Evolutionary conservation across 2,113 vertebrate species (phyloP).

Genomic region (Procavia capensis): DNA sequence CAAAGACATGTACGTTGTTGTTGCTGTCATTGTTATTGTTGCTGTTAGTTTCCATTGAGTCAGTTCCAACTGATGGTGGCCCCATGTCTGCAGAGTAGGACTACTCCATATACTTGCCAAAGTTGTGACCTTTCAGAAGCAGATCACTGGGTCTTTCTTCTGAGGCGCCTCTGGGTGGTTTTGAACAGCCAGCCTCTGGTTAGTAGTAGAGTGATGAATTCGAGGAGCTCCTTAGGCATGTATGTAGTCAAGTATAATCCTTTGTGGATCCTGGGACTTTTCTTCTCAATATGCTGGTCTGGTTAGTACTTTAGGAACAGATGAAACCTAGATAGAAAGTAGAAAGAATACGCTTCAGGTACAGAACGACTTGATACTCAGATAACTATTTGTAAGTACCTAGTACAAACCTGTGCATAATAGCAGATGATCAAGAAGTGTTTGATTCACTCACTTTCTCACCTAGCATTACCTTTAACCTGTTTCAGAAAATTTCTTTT

Average conservation of each 20-base stretch:
- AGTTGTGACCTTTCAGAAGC: too few species aligned
- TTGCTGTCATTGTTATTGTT: too few species aligned
- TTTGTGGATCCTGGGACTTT: neutral
- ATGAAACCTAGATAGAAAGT: neutral
- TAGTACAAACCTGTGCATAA: neutral
- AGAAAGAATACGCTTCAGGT: neutral
- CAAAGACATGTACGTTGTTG: too few species aligned
- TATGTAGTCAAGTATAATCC: neutral
- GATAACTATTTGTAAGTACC: neutral
- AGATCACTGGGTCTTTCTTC: too few species aligned
- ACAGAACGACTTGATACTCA: neutral
- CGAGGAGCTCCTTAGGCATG: too few species aligned
- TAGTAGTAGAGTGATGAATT: too few species aligned
- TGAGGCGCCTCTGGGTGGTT: too few species aligned
- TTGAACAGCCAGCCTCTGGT: too few species aligned
- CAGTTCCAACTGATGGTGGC: too few species aligned
- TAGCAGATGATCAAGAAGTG: neutral
- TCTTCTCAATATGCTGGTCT: neutral
- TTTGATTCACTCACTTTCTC: neutral
- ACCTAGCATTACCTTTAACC: neutral
- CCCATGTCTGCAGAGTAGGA: too few species aligned
- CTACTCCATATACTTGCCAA: too few species aligned
- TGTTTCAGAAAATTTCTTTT: constrained; percentile 8
- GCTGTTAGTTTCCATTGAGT: too few species aligned
- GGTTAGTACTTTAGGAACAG: neutral